These are phyloP conservation scores for Pygmarrhopalites habei DNA, from an alignment of 1,140 invertebrate species.

Conservation along the genomic window DNA sequence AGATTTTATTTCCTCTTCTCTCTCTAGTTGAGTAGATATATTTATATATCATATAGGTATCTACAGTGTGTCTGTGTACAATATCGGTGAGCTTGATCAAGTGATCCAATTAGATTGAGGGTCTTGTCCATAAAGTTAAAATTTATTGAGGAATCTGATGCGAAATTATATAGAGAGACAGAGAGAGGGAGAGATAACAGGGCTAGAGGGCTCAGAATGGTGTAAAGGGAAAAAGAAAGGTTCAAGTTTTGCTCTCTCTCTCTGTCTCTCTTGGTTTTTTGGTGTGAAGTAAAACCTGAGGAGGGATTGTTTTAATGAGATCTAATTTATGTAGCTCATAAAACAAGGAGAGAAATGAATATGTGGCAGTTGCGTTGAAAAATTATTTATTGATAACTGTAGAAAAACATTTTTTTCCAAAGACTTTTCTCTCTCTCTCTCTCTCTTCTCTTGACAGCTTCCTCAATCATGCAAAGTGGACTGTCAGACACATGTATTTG, in stretches of 20 bases:
- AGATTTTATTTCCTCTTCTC: background rate
- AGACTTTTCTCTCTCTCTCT: background rate
- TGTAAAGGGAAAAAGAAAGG: conserved; percentile 3
- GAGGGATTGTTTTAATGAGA: conserved; percentile 34
- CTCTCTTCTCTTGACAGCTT: conserved; percentile 19
- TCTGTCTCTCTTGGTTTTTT: background rate
- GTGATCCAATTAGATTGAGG: conserved; percentile 33
- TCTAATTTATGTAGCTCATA: conserved; percentile 34
- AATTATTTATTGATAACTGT: conserved; percentile 9
- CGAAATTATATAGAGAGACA: conserved; percentile 12
- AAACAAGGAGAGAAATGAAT: conserved; percentile 15
- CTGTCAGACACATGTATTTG: background rate
- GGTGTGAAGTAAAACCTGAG: conserved; percentile 15
- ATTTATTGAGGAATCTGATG: conserved; percentile 31
- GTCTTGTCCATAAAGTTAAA: conserved; percentile 14
- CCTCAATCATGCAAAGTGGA: conserved; percentile 14
- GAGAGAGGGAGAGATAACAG: background rate
- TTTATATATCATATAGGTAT: too few species aligned
- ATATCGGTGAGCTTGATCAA: conserved; percentile 31
- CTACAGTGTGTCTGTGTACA: conserved; percentile 18
- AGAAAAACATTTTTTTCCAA: too few species aligned
- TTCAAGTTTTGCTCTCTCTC: too few species aligned
- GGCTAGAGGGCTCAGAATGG: too few species aligned
- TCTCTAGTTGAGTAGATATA: background rate
- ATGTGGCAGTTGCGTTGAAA: background rate